Evolutionary conservation across 2,113 vertebrate species (phyloP).

Genomic region (Anser brachyrhynchus): DNA sequence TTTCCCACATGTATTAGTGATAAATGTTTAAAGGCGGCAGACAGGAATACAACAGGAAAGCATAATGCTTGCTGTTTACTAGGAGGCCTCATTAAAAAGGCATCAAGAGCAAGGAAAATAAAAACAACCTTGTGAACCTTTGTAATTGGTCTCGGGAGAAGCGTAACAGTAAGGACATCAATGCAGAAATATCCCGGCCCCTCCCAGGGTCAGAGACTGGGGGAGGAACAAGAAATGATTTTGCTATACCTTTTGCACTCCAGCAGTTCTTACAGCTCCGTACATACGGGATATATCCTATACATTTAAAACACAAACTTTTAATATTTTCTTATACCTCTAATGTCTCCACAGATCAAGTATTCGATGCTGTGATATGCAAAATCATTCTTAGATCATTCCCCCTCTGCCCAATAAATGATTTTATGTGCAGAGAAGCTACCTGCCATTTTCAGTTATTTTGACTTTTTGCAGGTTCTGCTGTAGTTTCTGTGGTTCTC

Average conservation of each 20-base stretch:
- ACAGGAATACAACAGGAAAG: conserved; percentile 79
- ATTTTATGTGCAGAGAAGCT: background rate
- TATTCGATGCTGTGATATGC: background rate
- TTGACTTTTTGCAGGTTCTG: background rate
- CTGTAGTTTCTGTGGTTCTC: background rate
- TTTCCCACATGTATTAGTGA: conserved; percentile 79
- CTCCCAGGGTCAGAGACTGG: background rate
- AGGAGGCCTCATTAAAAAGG: conserved; percentile 85
- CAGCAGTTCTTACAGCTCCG: background rate
- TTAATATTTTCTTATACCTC: background rate
- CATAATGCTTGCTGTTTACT: conserved; percentile 73
- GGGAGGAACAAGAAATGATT: background rate
- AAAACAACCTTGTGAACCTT: conserved; percentile 81
- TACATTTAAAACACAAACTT: background rate
- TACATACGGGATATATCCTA: too few species aligned
- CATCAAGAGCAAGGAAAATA: conserved; percentile 79
- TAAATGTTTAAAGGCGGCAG: conserved; percentile 79
- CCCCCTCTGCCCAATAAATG: too few species aligned
- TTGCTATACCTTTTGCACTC: background rate
- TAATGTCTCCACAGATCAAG: background rate
- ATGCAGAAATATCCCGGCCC: conserved; percentile 32
- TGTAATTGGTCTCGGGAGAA: conserved; percentile 78
- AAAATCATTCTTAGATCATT: background rate
- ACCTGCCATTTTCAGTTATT: background rate
- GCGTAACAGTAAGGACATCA: conserved; percentile 59